These are phyloP conservation scores for Callipepla californica DNA, from an alignment of 2,113 vertebrate genomes.

Conservation along the genomic window DNA sequence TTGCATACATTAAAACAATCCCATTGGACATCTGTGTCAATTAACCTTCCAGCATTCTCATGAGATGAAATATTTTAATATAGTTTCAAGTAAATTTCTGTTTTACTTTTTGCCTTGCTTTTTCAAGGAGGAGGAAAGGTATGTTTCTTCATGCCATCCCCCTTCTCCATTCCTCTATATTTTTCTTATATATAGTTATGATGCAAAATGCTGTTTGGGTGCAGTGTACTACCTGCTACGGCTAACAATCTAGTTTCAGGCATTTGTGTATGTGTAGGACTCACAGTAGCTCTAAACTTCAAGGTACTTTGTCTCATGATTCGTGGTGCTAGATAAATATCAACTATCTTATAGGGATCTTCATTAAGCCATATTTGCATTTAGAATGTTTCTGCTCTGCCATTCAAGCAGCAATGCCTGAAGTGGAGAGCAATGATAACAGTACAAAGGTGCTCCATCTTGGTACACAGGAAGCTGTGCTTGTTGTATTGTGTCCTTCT, in stretches of 20 bases:
- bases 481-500: neutral
- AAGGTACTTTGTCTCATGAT: fast-evolving
- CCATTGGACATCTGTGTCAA: neutral
- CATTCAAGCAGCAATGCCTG: neutral
- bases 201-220: neutral
- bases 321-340: neutral
- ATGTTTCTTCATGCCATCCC: neutral
- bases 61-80: neutral
- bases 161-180: neutral
- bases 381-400: neutral
- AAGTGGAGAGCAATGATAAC: neutral
- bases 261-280: fast-evolving
- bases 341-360: neutral
- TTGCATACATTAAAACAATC: neutral
- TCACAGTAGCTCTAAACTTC: neutral
- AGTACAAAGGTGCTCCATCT: neutral
- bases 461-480: neutral
- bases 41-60: neutral
- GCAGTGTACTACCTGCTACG: neutral
- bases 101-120: neutral
- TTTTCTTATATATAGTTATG: neutral
- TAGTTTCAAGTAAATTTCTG: neutral
- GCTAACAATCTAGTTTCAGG: neutral
- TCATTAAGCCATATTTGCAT: neutral
- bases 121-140: neutral